These are phyloP conservation scores for Conops quadrifasciatus DNA, from an alignment of 2,888 invertebrate genomes.

Conservation along the genomic window DNA sequence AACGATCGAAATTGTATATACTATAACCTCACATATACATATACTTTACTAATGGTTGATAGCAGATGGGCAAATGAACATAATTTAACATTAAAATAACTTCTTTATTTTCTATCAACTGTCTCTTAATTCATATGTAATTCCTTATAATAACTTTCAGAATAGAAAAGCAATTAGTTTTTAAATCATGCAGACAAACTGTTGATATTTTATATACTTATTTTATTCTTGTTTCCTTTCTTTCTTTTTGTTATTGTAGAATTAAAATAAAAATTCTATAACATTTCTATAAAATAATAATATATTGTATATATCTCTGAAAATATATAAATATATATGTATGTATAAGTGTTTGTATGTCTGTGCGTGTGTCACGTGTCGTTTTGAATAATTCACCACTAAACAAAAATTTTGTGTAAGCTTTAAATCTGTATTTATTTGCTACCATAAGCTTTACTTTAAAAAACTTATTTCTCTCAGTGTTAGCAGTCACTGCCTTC, in stretches of 20 bases:
- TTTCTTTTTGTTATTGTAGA: no score
- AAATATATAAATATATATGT: constrained; percentile 26
- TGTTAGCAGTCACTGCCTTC: constrained; percentile 27
- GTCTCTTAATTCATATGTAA: no score
- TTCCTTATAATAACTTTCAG: constrained; percentile 27
- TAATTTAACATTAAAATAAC: no score
- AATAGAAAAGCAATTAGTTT: constrained; percentile 57
- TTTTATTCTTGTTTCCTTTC: constrained; percentile 10
- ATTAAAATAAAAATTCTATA: neutral
- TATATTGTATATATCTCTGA: constrained; percentile 9
- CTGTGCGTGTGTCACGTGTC: constrained; percentile 22
- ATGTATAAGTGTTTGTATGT: constrained; percentile 32
- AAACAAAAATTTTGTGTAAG: constrained; percentile 37
- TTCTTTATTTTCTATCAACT: no score
- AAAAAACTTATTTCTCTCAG: constrained; percentile 25
- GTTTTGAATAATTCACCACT: constrained; percentile 18
- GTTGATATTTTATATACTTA: constrained; percentile 3
- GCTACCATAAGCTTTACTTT: constrained; percentile 43
- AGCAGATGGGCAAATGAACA: no score
- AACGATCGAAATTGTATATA: no score
- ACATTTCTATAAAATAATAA: neutral
- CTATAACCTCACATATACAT: no score
- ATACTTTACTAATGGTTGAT: no score
- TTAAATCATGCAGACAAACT: constrained; percentile 51
- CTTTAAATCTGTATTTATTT: constrained; percentile 41